Evolutionary conservation across 1,140 invertebrate species (phyloP).

Genomic region (Chionoecetes opilio): DNA sequence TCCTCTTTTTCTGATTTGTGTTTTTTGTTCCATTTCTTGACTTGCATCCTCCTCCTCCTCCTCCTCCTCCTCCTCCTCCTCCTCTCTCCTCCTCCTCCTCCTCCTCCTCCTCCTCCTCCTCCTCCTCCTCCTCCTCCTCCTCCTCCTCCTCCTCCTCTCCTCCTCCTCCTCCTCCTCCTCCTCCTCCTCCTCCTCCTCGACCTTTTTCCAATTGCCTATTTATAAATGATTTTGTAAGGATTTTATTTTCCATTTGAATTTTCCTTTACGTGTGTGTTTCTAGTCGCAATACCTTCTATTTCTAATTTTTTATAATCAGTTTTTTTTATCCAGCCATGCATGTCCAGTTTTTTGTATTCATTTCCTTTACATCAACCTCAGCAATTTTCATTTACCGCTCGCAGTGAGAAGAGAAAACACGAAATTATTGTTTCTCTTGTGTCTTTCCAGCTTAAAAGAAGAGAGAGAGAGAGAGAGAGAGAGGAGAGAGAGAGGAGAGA

Average conservation of each 20-base stretch:
- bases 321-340: too few relatives aligned
- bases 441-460: neutral
- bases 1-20: neutral
- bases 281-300: neutral
- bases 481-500: too few relatives aligned
- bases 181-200: neutral
- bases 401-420: neutral
- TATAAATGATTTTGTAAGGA: neutral
- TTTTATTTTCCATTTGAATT: neutral
- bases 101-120: neutral
- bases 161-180: neutral
- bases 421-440: constrained; percentile 17
- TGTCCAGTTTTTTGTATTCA: too few relatives aligned
- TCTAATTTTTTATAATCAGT: too few relatives aligned
- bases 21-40: too few relatives aligned
- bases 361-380: neutral
- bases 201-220: neutral
- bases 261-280: neutral
- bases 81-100: neutral
- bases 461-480: too few relatives aligned
- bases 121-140: neutral
- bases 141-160: neutral
- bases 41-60: neutral
- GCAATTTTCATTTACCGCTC: neutral
- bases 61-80: neutral